phyloP scores from a whole-genome alignment of 2,888 invertebrate genomes.

The Trachelus stipa region DNA sequence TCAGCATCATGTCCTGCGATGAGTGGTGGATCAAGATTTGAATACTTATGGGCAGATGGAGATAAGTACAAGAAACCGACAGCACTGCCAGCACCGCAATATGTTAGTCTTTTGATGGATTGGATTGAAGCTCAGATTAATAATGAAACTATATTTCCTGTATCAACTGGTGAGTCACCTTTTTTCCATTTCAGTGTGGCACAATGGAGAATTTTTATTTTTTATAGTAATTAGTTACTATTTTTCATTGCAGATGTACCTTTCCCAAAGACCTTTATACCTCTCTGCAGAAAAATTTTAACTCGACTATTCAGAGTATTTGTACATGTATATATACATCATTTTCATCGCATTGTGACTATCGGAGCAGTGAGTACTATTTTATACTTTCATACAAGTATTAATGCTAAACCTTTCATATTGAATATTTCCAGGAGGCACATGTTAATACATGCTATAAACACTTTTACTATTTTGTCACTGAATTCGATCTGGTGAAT shows the following conservation, averaged over 20 bases:
- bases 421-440: slow-evolving; percentile 76
- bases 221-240: neutral
- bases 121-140: slow-evolving; percentile 94
- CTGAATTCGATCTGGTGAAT: slow-evolving; percentile 86
- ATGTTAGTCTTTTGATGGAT: slow-evolving; percentile 87
- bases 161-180: slow-evolving; percentile 73
- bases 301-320: slow-evolving; percentile 90
- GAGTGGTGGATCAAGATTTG: slow-evolving; percentile 90
- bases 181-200: neutral
- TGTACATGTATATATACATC: slow-evolving; percentile 95
- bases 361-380: slow-evolving; percentile 84
- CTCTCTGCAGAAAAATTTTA: slow-evolving; percentile 86
- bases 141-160: slow-evolving; percentile 87
- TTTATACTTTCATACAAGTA: neutral
- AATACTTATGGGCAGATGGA: slow-evolving; percentile 93
- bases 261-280: slow-evolving; percentile 86
- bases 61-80: slow-evolving; percentile 82
- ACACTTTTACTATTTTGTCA: slow-evolving; percentile 93
- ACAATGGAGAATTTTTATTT: neutral
- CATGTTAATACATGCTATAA: slow-evolving; percentile 96
- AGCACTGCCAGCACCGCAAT: slow-evolving; percentile 84
- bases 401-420: neutral
- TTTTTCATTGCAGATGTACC: slow-evolving; percentile 75
- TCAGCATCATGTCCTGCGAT: slow-evolving; percentile 87
- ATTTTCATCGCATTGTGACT: slow-evolving; percentile 88